These are phyloP conservation scores for Enteromius mattozi DNA, from an alignment of 2,797 vertebrate species.

Conservation along the genomic window DNA sequence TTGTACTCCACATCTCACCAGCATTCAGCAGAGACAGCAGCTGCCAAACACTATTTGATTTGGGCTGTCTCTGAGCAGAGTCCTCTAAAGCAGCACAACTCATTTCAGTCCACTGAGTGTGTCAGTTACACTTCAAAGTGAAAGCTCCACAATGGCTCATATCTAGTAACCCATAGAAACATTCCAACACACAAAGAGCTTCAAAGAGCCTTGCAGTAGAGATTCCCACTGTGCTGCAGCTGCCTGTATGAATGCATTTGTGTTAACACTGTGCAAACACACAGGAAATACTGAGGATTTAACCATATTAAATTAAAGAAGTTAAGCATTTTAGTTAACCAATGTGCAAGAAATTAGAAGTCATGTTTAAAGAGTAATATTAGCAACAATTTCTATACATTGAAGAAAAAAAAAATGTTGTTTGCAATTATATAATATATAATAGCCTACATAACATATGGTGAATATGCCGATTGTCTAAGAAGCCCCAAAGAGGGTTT, in stretches of 20 bases:
- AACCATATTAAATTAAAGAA: neutral
- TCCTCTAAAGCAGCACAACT: slow-evolving; percentile 6
- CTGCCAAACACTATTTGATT: slow-evolving; percentile 20
- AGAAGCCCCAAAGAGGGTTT: neutral
- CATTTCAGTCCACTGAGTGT: slow-evolving; percentile 14
- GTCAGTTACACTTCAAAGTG: slow-evolving; percentile 44
- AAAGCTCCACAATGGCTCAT: slow-evolving; percentile 32
- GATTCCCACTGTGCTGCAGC: slow-evolving; percentile 15
- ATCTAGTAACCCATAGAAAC: slow-evolving; percentile 37
- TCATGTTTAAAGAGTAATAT: neutral
- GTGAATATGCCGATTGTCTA: neutral
- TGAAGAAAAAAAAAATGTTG: neutral
- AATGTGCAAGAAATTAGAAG: neutral
- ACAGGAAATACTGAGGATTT: neutral
- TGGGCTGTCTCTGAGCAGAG: slow-evolving; percentile 11
- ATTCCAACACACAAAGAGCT: slow-evolving; percentile 41
- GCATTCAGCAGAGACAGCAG: neutral
- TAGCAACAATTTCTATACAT: neutral
- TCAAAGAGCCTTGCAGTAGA: slow-evolving; percentile 27
- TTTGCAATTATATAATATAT: neutral
- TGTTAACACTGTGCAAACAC: neutral
- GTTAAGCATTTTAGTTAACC: neutral
- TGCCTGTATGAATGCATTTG: neutral
- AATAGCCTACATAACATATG: neutral
- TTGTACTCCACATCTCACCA: neutral